Conservation (phyloP, 2,113 vertebrate genomes). For the Chaenocephalus aceratus region DNA sequence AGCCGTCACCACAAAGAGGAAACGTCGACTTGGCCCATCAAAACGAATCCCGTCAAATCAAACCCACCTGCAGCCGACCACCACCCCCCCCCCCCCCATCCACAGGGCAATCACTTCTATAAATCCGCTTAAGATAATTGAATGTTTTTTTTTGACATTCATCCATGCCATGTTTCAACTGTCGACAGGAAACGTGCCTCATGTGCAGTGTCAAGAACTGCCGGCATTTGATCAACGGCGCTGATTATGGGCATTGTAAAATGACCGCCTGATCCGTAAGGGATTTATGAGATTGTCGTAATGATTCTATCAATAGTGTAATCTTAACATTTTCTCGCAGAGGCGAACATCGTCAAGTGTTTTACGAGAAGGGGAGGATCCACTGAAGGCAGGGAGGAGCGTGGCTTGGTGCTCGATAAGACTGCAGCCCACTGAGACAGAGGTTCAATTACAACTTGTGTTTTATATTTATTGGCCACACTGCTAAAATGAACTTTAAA, state of each 20-base stretch:
- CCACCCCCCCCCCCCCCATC: slow-evolving; percentile 18
- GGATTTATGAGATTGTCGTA: slow-evolving; percentile 57
- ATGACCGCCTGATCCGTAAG: slow-evolving; percentile 44
- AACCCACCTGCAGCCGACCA: slow-evolving; percentile 27
- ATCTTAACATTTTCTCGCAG: slow-evolving; percentile 39
- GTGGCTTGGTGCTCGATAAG: neutral
- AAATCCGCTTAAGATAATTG: slow-evolving; percentile 68
- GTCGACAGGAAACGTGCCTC: slow-evolving; percentile 39
- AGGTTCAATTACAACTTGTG: neutral
- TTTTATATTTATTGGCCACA: neutral
- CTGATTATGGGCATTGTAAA: slow-evolving; percentile 53
- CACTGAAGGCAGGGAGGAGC: neutral
- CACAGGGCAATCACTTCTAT: slow-evolving; percentile 61
- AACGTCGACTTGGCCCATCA: slow-evolving; percentile 72
- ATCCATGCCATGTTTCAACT: slow-evolving; percentile 57
- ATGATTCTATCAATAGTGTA: slow-evolving; percentile 58
- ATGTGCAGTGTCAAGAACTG: slow-evolving; percentile 6
- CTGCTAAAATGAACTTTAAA: neutral
- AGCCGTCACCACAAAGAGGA: slow-evolving; percentile 65
- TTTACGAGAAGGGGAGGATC: slow-evolving; percentile 24
- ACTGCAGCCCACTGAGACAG: too few relatives aligned
- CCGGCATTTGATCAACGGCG: slow-evolving; percentile 34
- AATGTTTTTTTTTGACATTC: slow-evolving; percentile 71
- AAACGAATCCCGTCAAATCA: slow-evolving; percentile 56
- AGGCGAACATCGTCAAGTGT: slow-evolving; percentile 10